These are phyloP conservation scores for Sapajus apella DNA, from an alignment of 2,113 vertebrate species.

Conservation along the genomic window DNA sequence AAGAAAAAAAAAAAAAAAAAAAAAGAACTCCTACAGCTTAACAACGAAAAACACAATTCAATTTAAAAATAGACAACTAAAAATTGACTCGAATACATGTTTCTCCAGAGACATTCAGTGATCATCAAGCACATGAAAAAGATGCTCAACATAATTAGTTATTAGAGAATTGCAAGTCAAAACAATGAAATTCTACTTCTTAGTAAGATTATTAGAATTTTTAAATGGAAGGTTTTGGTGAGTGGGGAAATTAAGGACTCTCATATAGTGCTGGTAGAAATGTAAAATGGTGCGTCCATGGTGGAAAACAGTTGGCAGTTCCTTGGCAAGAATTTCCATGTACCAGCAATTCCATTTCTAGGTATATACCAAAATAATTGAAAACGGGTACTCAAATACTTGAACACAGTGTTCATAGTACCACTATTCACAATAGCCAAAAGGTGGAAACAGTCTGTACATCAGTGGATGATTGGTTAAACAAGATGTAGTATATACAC, in stretches of 20 bases:
- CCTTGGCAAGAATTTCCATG: background rate
- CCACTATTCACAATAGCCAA: background rate
- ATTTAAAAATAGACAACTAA: background rate
- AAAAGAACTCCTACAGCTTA: background rate
- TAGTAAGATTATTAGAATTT: background rate
- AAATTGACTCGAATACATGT: background rate
- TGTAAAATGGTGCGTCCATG: background rate
- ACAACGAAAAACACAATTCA: background rate
- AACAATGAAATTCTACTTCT: conserved; percentile 7
- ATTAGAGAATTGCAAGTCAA: conserved; percentile 15
- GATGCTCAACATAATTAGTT: background rate
- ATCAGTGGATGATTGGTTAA: background rate
- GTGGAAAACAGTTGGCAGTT: background rate
- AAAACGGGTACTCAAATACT: background rate
- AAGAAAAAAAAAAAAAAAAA: no score
- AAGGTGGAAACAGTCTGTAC: background rate
- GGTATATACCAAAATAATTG: background rate
- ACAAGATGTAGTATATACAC: background rate
- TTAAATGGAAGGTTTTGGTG: background rate
- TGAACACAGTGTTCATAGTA: background rate
- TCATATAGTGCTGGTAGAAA: background rate
- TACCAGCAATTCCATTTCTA: background rate
- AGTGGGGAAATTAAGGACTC: background rate
- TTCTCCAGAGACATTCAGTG: background rate
- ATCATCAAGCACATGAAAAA: background rate